A percentile compares a stretch with the other conserved stretches of the same genome.
Evolutionary conservation across 2,113 vertebrate genomes (phyloP).

Genomic region (Vanacampus margaritifer): DNA sequence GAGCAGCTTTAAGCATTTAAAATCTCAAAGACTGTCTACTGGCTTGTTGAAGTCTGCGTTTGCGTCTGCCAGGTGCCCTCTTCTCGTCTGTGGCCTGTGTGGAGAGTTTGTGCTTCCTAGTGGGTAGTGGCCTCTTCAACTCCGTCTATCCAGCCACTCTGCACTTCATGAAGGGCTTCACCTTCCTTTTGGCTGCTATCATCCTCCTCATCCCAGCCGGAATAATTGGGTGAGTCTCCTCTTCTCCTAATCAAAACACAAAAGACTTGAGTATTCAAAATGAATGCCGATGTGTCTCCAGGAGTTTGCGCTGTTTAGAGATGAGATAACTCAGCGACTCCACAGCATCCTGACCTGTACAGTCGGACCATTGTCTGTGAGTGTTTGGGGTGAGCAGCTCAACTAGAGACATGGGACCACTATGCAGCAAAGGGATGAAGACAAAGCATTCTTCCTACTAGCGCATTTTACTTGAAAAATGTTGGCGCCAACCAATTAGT

Average conservation of each 20-base stretch:
- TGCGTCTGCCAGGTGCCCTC: slow-evolving; percentile 77
- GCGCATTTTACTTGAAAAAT: slow-evolving; percentile 4
- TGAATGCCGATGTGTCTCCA: slow-evolving; percentile 40
- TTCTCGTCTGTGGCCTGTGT: slow-evolving; percentile 89
- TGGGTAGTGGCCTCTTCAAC: slow-evolving; percentile 83
- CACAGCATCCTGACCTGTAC: slow-evolving; percentile 39
- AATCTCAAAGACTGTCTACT: neutral
- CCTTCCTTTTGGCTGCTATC: slow-evolving; percentile 85
- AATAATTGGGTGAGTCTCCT: slow-evolving; percentile 81
- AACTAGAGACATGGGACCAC: slow-evolving; percentile 9
- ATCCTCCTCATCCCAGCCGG: slow-evolving; percentile 83
- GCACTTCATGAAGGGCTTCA: slow-evolving; percentile 89
- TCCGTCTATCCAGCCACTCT: slow-evolving; percentile 86
- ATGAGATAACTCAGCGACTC: slow-evolving; percentile 43
- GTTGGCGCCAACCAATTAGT: slow-evolving; percentile 7
- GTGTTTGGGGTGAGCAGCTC: slow-evolving; percentile 7
- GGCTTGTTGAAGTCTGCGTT: neutral
- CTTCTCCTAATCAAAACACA: neutral
- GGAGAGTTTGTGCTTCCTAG: slow-evolving; percentile 79
- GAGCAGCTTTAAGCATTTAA: neutral
- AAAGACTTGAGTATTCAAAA: neutral
- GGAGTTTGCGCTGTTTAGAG: slow-evolving; percentile 71
- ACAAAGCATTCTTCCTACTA: neutral
- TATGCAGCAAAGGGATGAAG: neutral
- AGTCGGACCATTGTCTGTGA: neutral